phyloP scores from a whole-genome alignment of 53 echinoderm and acorn worm genomes.

The Holothuria leucospilota region DNA sequence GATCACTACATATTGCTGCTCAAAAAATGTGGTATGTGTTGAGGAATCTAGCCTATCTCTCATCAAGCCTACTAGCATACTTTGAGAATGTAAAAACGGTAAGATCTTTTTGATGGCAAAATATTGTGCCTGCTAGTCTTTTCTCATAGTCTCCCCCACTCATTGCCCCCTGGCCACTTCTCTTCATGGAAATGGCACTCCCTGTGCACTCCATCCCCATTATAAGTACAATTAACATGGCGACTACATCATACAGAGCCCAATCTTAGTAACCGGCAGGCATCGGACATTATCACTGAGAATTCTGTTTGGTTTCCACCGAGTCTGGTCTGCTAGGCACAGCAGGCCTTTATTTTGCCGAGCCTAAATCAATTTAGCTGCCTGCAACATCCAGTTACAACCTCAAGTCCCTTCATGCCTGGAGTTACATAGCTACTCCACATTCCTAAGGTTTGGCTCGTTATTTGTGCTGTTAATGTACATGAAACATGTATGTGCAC shows the following conservation, averaged over 20 bases:
- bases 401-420: too few species aligned
- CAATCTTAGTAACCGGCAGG: conserved; percentile 44
- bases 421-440: neutral
- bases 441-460: conserved; percentile 30
- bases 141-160: neutral
- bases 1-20: too few species aligned
- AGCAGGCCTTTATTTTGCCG: too few species aligned
- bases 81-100: too few species aligned
- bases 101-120: neutral
- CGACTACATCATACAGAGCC: conserved; percentile 43
- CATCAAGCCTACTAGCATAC: too few species aligned
- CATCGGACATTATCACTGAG: conserved; percentile 39
- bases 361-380: too few species aligned
- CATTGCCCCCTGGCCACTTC: conserved; percentile 25
- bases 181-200: conserved; percentile 23
- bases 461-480: conserved; percentile 22
- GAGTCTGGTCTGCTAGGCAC: too few species aligned
- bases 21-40: too few species aligned
- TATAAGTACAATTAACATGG: conserved; percentile 26
- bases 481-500: conserved; percentile 44
- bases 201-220: neutral
- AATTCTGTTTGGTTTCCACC: neutral
- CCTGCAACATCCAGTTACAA: too few species aligned
- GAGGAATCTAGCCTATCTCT: too few species aligned
- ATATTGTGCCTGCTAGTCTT: conserved; percentile 20